Percentiles rank a stretch among this genome's conserved stretches.
Conservation (phyloP, 2,888 invertebrate species). For the Pheosia gnoma region DNA sequence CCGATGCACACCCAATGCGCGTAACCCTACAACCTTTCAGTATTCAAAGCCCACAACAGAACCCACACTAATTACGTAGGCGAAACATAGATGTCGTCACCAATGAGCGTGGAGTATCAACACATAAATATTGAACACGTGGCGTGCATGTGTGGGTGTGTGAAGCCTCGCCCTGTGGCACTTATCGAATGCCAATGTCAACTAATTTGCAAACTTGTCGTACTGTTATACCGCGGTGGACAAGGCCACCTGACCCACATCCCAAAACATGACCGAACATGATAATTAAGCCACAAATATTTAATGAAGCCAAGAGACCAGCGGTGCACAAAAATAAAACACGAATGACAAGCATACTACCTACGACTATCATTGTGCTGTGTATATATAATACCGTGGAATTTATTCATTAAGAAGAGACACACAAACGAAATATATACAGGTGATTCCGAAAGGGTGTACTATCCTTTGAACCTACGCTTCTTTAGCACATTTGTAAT, state of each 20-base stretch:
- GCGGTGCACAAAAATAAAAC: background rate
- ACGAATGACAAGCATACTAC: background rate
- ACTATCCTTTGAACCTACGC: too few relatives aligned
- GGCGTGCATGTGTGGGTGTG: slow-evolving; percentile 30
- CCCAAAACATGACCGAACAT: slow-evolving; percentile 32
- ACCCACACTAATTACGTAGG: slow-evolving; percentile 4
- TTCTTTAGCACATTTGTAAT: too few relatives aligned
- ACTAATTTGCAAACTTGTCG: slow-evolving; percentile 75
- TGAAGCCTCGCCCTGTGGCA: slow-evolving; percentile 32
- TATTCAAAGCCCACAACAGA: background rate
- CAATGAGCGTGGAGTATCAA: slow-evolving; percentile 4
- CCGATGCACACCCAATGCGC: background rate
- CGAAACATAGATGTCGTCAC: slow-evolving; percentile 6
- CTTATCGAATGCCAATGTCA: slow-evolving; percentile 75
- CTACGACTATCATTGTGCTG: background rate
- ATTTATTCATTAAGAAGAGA: too few relatives aligned
- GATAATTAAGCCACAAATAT: slow-evolving; percentile 44
- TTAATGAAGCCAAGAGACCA: background rate
- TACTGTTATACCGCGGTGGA: slow-evolving; percentile 57
- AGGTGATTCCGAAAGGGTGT: too few relatives aligned
- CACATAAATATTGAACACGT: slow-evolving; percentile 23
- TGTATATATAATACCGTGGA: too few relatives aligned
- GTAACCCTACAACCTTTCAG: background rate
- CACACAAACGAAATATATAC: too few relatives aligned
- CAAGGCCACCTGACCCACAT: slow-evolving; percentile 65